Percentiles rank a stretch among this genome's conserved stretches.
Conservation (phyloP, 2,113 vertebrate genomes). For the Melanostigma gelatinosum region DNA sequence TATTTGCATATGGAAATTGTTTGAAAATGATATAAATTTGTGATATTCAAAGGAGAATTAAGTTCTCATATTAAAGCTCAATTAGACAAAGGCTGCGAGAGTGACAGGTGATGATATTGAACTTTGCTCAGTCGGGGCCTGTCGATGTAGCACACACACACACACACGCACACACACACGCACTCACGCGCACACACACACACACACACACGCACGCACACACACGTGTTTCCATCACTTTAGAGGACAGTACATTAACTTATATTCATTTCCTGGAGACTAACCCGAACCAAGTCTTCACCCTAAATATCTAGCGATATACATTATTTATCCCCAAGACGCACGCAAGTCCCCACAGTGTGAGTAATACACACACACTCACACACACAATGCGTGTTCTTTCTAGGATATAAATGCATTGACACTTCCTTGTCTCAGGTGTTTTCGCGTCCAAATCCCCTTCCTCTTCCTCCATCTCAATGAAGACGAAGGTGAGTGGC, state of each 20-base stretch:
- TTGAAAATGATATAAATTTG: slow-evolving; percentile 84
- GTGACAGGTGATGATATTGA: slow-evolving; percentile 75
- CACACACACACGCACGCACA: not conserved
- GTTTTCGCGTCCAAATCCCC: slow-evolving; percentile 7
- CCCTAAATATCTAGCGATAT: not conserved
- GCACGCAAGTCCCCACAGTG: not conserved
- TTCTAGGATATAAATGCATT: not conserved
- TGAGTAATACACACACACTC: not conserved
- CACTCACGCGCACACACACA: not conserved
- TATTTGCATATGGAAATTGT: slow-evolving; percentile 87
- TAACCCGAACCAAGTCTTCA: not conserved
- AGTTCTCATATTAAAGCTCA: slow-evolving; percentile 76
- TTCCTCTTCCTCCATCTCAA: slow-evolving; percentile 1
- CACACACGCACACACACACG: not conserved
- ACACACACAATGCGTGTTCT: not conserved
- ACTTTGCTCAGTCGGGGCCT: slow-evolving; percentile 62
- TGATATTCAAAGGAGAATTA: slow-evolving; percentile 81
- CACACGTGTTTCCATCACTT: not conserved
- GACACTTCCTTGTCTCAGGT: slow-evolving; percentile 18
- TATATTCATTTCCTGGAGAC: not conserved
- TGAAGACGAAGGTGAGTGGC: slow-evolving; percentile 22
- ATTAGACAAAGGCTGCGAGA: slow-evolving; percentile 63
- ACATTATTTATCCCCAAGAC: not conserved
- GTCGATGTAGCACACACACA: not conserved
- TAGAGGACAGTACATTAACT: not conserved